Conservation (phyloP, 2,888 invertebrate species). For the Parnassius apollo region DNA sequence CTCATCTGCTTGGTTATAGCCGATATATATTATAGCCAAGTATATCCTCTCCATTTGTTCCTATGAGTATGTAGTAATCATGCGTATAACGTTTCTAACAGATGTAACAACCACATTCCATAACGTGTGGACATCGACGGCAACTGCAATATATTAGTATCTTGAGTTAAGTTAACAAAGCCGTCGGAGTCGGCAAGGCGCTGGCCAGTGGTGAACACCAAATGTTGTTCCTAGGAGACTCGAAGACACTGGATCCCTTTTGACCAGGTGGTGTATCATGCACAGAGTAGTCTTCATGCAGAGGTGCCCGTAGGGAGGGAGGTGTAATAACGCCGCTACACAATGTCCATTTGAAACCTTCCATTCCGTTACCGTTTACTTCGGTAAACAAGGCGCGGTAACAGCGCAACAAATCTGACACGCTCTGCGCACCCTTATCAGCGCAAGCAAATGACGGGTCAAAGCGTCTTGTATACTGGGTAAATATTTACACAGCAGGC, state of each 20-base stretch:
- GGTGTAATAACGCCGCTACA: constrained; percentile 51
- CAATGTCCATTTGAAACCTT: constrained; percentile 44
- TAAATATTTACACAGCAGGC: constrained; percentile 44
- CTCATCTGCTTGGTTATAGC: too few species aligned
- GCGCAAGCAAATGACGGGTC: constrained; percentile 55
- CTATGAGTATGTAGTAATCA: too few species aligned
- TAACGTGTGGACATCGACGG: too few species aligned
- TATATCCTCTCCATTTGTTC: too few species aligned
- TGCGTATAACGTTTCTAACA: too few species aligned
- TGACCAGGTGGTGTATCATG: constrained; percentile 76
- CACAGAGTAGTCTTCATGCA: constrained; percentile 62
- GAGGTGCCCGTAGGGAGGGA: constrained; percentile 32
- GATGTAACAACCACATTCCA: too few species aligned
- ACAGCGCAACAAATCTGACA: constrained; percentile 55
- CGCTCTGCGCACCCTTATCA: constrained; percentile 54
- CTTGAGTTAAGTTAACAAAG: constrained; percentile 57
- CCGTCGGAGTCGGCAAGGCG: constrained; percentile 66
- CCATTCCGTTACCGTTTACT: constrained; percentile 26
- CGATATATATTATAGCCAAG: too few species aligned
- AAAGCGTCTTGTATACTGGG: constrained; percentile 56
- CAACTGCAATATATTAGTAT: too few species aligned
- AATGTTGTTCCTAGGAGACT: constrained; percentile 64
- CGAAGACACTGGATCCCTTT: constrained; percentile 76
- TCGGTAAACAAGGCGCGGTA: constrained; percentile 49
- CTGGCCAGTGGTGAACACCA: constrained; percentile 76